Conservation (phyloP, 2,797 vertebrate species). For the Macroramphosus scolopax region DNA sequence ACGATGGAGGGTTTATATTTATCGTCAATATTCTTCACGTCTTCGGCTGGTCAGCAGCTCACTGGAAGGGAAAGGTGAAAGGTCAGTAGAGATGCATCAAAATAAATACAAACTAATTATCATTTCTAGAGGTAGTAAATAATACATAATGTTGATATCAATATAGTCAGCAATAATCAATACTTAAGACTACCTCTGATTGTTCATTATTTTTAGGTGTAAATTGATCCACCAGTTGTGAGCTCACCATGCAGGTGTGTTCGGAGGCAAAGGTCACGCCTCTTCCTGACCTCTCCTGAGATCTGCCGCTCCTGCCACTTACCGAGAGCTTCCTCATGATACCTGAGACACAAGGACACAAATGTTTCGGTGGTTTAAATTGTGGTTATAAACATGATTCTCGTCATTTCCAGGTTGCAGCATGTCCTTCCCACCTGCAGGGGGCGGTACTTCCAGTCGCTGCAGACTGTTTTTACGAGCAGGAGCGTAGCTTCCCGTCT, state of each 20-base stretch:
- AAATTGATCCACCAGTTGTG: neutral
- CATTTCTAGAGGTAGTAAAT: neutral
- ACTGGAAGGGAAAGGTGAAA: slow-evolving; percentile 31
- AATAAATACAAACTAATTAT: neutral
- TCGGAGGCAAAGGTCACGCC: slow-evolving; percentile 87
- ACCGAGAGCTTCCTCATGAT: slow-evolving; percentile 87
- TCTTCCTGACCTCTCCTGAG: slow-evolving; percentile 82
- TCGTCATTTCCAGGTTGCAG: neutral
- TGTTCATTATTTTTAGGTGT: too few species aligned
- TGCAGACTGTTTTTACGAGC: slow-evolving; percentile 85
- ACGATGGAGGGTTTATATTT: too few species aligned
- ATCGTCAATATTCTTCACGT: too few species aligned
- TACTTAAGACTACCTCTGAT: too few species aligned
- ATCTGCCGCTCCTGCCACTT: slow-evolving; percentile 85
- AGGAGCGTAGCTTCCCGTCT: slow-evolving; percentile 78
- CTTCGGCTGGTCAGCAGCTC: slow-evolving; percentile 2
- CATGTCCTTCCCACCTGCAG: slow-evolving; percentile 70
- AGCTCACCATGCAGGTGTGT: slow-evolving; percentile 79
- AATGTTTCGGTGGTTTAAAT: too few species aligned
- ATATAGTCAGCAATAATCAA: too few species aligned
- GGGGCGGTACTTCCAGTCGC: slow-evolving; percentile 75
- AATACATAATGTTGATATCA: neutral
- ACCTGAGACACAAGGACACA: slow-evolving; percentile 64
- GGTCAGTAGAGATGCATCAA: neutral
- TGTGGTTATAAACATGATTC: too few species aligned